Evolutionary conservation across 1,140 invertebrate genomes (phyloP).

Genomic region (Plutomurus gul): DNA sequence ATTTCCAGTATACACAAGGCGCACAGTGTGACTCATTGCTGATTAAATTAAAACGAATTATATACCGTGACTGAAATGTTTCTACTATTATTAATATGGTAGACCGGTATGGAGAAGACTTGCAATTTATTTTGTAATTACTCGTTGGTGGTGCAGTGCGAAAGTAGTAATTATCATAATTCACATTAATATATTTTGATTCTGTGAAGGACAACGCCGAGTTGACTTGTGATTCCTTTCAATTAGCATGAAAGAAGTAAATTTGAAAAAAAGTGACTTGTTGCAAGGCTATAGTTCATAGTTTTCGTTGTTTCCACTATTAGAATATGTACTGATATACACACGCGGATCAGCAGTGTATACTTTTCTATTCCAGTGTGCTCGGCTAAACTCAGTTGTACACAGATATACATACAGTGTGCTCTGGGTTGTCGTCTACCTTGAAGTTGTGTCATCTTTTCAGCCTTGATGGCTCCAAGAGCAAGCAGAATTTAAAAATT

Average conservation of each 20-base stretch:
- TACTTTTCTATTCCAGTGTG: background rate
- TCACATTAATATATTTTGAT: too few relatives aligned
- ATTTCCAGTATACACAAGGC: background rate
- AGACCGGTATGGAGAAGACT: too few relatives aligned
- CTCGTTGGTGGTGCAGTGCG: too few relatives aligned
- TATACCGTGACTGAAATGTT: background rate
- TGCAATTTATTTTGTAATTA: too few relatives aligned
- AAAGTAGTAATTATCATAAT: too few relatives aligned
- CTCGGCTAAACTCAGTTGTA: background rate
- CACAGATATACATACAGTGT: background rate
- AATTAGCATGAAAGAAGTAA: background rate
- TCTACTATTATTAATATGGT: background rate
- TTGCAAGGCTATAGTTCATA: background rate
- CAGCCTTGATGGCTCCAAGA: background rate
- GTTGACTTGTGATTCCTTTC: background rate
- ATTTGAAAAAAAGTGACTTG: background rate
- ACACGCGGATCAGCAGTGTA: background rate
- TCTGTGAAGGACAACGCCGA: too few relatives aligned
- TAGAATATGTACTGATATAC: background rate
- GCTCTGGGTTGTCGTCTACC: background rate
- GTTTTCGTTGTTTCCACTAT: background rate
- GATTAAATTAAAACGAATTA: background rate
- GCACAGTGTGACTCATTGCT: background rate
- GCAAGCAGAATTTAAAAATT: slow-evolving; percentile 24
- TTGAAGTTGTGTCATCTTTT: slow-evolving; percentile 2